Percentiles rank a stretch among this genome's conserved stretches.
These are phyloP conservation scores for Sebastes flavidus DNA, from an alignment of 2,797 vertebrate species.

Conservation along the genomic window DNA sequence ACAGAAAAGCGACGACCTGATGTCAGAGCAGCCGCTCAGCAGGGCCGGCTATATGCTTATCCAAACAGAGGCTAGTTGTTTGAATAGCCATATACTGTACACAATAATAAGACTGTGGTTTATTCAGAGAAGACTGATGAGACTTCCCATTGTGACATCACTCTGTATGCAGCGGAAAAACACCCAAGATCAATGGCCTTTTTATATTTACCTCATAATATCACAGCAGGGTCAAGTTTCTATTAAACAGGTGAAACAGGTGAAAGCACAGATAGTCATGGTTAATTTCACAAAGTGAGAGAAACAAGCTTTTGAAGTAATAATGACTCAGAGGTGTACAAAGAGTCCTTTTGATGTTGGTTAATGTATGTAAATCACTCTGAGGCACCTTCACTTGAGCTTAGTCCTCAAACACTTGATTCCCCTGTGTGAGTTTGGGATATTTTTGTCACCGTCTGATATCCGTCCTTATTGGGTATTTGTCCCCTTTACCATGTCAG, in stretches of 20 bases:
- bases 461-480: slow-evolving; percentile 16
- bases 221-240: not conserved
- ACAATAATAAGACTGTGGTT: slow-evolving; percentile 15
- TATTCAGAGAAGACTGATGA: not conserved
- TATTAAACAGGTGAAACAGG: slow-evolving; percentile 10
- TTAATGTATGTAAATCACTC: slow-evolving; percentile 65
- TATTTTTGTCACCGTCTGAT: slow-evolving; percentile 28
- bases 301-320: slow-evolving; percentile 46
- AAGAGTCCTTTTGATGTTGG: slow-evolving; percentile 56
- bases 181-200: not conserved
- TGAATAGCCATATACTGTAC: slow-evolving; percentile 36
- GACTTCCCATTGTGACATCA: not conserved
- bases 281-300: slow-evolving; percentile 43
- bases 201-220: not conserved
- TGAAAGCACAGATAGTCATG: slow-evolving; percentile 1
- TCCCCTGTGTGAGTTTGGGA: slow-evolving; percentile 21
- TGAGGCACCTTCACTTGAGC: slow-evolving; percentile 42
- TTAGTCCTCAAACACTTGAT: slow-evolving; percentile 34
- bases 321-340: slow-evolving; percentile 42
- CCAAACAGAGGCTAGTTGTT: slow-evolving; percentile 59
- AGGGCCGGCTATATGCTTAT: slow-evolving; percentile 11
- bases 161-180: slow-evolving; percentile 3
- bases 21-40: slow-evolving; percentile 7
- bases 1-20: slow-evolving; percentile 17
- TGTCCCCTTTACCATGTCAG: not conserved